Conservation (phyloP, 1,140 invertebrate species). For the Drosophila varians region DNA sequence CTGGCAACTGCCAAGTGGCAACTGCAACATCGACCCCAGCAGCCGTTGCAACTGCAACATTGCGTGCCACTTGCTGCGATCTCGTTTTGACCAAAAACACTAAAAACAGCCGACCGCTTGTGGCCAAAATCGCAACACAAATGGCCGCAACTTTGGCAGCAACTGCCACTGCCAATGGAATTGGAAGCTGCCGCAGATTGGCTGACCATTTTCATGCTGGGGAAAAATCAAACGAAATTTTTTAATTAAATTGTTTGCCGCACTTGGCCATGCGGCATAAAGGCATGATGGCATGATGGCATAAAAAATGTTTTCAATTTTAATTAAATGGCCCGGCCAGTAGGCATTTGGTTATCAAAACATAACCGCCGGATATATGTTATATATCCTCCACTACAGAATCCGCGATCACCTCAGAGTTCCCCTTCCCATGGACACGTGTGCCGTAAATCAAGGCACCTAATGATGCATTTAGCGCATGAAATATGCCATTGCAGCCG, state of each 20-base stretch:
- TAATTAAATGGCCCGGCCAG: conserved; percentile 42
- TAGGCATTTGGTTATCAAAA: conserved; percentile 18
- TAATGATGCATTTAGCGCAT: conserved; percentile 81
- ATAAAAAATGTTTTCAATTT: conserved; percentile 47
- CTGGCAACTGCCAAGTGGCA: not conserved
- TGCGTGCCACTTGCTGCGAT: conserved; percentile 80
- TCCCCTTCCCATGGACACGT: conserved; percentile 44
- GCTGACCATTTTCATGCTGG: conserved; percentile 62
- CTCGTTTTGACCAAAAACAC: conserved; percentile 72
- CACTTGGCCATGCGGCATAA: conserved; percentile 28
- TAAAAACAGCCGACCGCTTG: conserved; percentile 37
- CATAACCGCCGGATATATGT: conserved; percentile 7
- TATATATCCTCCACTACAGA: conserved; percentile 15
- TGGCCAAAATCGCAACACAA: conserved; percentile 63
- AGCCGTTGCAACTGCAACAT: conserved; percentile 36
- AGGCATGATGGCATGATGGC: conserved; percentile 22
- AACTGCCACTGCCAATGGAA: conserved; percentile 20
- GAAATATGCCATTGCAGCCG: conserved; percentile 78
- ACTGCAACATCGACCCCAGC: not conserved
- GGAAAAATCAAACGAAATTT: conserved; percentile 61
- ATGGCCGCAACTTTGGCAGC: conserved; percentile 46
- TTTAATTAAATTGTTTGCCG: conserved; percentile 74
- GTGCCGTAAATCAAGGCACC: conserved; percentile 69
- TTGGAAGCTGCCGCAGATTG: conserved; percentile 44
- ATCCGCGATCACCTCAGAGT: not conserved